Conservation (phyloP, 2,888 invertebrate genomes). For the Acanthoscelides obtectus region DNA sequence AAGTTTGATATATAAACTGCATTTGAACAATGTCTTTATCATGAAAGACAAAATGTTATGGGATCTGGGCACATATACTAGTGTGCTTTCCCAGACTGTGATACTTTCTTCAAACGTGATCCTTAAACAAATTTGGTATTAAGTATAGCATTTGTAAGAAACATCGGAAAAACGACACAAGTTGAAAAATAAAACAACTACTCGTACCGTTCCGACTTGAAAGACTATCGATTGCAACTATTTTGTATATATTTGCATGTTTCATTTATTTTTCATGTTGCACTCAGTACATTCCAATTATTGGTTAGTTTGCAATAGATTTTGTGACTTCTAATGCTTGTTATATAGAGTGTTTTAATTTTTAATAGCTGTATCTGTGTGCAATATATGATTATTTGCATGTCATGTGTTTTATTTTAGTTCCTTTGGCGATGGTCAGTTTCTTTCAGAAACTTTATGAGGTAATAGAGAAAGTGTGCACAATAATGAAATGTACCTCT, state of each 20-base stretch:
- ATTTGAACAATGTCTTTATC: too few species aligned
- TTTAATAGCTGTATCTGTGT: conserved; percentile 17
- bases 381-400: conserved; percentile 26
- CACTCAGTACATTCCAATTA: background rate
- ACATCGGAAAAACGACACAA: too few species aligned
- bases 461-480: background rate
- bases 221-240: background rate
- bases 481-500: conserved; percentile 4
- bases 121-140: too few species aligned
- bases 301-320: background rate
- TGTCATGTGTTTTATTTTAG: conserved; percentile 29
- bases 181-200: too few species aligned
- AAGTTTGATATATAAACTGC: too few species aligned
- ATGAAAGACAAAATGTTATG: too few species aligned
- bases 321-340: conserved; percentile 17
- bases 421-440: background rate
- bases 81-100: background rate
- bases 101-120: too few species aligned
- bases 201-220: background rate
- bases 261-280: background rate
- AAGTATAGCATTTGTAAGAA: too few species aligned
- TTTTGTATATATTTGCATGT: background rate
- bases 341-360: conserved; percentile 31
- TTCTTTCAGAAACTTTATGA: conserved; percentile 20
- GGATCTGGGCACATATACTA: too few species aligned